Conservation (phyloP, 2,888 invertebrate species). For the Helleia helle region DNA sequence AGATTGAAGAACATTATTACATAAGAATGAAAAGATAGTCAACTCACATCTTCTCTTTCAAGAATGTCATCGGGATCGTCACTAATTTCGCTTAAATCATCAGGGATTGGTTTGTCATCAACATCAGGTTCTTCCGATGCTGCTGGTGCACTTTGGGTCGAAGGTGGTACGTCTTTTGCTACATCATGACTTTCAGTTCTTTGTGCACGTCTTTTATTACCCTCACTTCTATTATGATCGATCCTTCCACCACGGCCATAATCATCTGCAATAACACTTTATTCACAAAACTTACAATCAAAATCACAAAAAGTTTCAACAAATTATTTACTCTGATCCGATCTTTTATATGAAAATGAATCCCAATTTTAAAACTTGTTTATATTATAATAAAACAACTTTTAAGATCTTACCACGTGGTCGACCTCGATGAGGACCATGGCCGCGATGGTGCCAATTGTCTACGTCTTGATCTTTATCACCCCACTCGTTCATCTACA, state of each 20-base stretch:
- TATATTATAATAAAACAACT: background rate
- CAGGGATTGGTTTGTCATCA: slow-evolving; percentile 72
- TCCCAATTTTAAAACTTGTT: too few species aligned
- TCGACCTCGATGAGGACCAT: slow-evolving; percentile 65
- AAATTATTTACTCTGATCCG: too few species aligned
- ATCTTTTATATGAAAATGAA: too few species aligned
- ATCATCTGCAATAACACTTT: slow-evolving; percentile 35
- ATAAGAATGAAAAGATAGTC: too few species aligned
- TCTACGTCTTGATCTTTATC: slow-evolving; percentile 65
- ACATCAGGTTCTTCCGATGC: slow-evolving; percentile 53
- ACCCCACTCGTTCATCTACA: slow-evolving; percentile 67
- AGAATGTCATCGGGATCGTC: slow-evolving; percentile 92
- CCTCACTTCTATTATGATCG: slow-evolving; percentile 43
- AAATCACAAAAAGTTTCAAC: too few species aligned
- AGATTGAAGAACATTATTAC: too few species aligned
- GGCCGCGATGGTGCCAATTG: slow-evolving; percentile 64
- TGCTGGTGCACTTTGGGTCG: slow-evolving; percentile 35
- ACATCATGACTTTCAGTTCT: slow-evolving; percentile 44
- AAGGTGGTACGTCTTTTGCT: slow-evolving; percentile 37
- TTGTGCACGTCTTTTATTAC: slow-evolving; percentile 49
- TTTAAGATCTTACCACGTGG: slow-evolving; percentile 41
- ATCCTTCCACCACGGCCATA: slow-evolving; percentile 58
- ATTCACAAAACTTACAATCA: too few species aligned
- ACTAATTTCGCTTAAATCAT: slow-evolving; percentile 90
- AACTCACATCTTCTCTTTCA: slow-evolving; percentile 80